Conservation (phyloP, 2,888 invertebrate species). For the Lacanobia oleracea region DNA sequence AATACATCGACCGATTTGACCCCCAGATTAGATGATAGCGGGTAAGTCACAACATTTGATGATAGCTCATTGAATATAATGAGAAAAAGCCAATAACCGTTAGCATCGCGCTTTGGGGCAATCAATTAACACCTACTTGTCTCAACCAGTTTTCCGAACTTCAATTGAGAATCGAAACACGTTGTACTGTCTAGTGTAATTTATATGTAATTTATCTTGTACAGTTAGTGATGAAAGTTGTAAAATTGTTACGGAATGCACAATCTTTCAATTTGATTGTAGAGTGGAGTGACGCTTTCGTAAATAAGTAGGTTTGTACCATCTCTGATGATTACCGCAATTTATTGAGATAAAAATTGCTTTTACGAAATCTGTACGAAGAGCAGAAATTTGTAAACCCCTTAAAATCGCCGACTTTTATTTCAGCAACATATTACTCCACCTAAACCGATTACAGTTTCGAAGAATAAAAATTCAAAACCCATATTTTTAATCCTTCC, state of each 20-base stretch:
- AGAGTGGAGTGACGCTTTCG: conserved; percentile 11
- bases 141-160: conserved; percentile 58
- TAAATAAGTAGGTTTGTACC: conserved; percentile 17
- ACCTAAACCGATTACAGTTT: conserved; percentile 9
- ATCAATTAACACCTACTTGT: conserved; percentile 80
- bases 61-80: conserved; percentile 76
- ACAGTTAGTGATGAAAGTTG: conserved; percentile 54
- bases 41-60: conserved; percentile 83
- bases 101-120: conserved; percentile 66
- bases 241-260: conserved; percentile 37
- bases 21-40: conserved; percentile 72
- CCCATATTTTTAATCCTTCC: conserved; percentile 22
- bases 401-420: not conserved
- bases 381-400: not conserved
- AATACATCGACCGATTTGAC: conserved; percentile 78
- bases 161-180: conserved; percentile 59
- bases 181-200: conserved; percentile 54
- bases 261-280: conserved; percentile 49
- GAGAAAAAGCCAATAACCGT: conserved; percentile 72
- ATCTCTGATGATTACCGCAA: not conserved
- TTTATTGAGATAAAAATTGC: not conserved
- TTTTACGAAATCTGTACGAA: not conserved
- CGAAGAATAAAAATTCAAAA: conserved; percentile 16
- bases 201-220: conserved; percentile 64
- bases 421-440: not conserved